Evolutionary conservation across 2,797 vertebrate species (phyloP).

Genomic region (Triplophysa yarkandensis): DNA sequence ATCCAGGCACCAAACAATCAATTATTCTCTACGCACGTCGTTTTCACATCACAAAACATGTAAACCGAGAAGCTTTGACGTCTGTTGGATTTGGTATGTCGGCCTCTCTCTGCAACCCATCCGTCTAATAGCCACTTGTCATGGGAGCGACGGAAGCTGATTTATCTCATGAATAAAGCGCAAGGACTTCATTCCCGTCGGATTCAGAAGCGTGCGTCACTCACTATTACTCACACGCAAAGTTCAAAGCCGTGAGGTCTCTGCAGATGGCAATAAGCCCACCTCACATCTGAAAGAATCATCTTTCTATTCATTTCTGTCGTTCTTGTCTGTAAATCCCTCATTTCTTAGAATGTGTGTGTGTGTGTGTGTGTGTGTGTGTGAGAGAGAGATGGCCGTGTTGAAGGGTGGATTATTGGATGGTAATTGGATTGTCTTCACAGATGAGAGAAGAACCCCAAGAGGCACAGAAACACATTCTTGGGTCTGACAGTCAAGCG

Average conservation of each 20-base stretch:
- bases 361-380: slow-evolving; percentile 22
- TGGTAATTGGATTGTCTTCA: slow-evolving; percentile 46
- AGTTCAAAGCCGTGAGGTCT: neutral
- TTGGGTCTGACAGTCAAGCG: slow-evolving; percentile 12
- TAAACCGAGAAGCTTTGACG: slow-evolving; percentile 20
- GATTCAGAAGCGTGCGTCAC: slow-evolving; percentile 11
- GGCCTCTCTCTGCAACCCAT: slow-evolving; percentile 19
- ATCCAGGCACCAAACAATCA: slow-evolving; percentile 1
- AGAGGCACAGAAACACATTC: slow-evolving; percentile 28
- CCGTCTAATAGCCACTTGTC: slow-evolving; percentile 6
- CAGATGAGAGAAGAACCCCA: slow-evolving; percentile 19
- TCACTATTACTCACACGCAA: neutral
- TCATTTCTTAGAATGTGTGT: slow-evolving; percentile 24
- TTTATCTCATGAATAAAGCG: slow-evolving; percentile 37
- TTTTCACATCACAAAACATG: slow-evolving; percentile 17
- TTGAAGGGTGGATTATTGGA: slow-evolving; percentile 30
- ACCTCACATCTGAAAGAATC: neutral
- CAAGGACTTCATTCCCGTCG: slow-evolving; percentile 14
- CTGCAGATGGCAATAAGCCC: slow-evolving; percentile 29
- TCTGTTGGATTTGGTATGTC: neutral
- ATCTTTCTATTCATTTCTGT: neutral
- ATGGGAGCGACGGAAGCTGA: neutral
- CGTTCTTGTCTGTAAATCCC: slow-evolving; percentile 9
- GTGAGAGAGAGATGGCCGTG: slow-evolving; percentile 2
- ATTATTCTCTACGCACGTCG: slow-evolving; percentile 8